phyloP scores from a whole-genome alignment of 1,140 invertebrate species.

The Drosophila funebris region DNA sequence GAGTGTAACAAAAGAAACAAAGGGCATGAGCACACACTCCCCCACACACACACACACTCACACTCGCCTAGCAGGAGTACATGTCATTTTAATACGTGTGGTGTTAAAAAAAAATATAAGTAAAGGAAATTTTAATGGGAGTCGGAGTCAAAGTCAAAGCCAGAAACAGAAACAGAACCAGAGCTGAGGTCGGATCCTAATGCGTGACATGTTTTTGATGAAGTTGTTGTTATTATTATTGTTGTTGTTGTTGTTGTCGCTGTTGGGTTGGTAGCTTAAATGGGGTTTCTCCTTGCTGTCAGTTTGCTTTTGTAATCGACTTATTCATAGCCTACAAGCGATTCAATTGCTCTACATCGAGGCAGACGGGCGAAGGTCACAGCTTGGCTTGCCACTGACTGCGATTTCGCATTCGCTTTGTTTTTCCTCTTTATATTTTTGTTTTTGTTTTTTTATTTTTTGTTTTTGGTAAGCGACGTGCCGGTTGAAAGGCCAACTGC shows the following conservation, averaged over 20 bases:
- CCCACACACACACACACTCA: neutral
- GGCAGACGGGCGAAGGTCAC: neutral
- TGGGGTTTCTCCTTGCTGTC: constrained; percentile 5
- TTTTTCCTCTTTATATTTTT: neutral
- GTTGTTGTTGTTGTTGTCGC: neutral
- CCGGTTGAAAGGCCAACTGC: constrained; percentile 21
- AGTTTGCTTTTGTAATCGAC: constrained; percentile 49
- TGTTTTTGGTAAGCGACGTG: constrained; percentile 2
- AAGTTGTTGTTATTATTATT: neutral
- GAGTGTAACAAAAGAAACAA: constrained; percentile 1
- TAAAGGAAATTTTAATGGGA: neutral
- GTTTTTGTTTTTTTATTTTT: constrained; percentile 1
- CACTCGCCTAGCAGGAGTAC: neutral
- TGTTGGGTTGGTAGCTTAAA: neutral
- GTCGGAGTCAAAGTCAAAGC: neutral
- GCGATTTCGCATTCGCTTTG: constrained; percentile 34
- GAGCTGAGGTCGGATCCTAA: neutral
- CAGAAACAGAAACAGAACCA: neutral
- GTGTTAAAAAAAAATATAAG: constrained; percentile 17
- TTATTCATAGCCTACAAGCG: constrained; percentile 47
- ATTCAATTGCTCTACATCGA: constrained; percentile 20
- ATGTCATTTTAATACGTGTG: constrained; percentile 27
- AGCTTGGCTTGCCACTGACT: no score
- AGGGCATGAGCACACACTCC: neutral
- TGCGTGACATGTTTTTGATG: constrained; percentile 15